Conservation (phyloP, 2,797 vertebrate genomes). For the Hafferia zeledoni region DNA sequence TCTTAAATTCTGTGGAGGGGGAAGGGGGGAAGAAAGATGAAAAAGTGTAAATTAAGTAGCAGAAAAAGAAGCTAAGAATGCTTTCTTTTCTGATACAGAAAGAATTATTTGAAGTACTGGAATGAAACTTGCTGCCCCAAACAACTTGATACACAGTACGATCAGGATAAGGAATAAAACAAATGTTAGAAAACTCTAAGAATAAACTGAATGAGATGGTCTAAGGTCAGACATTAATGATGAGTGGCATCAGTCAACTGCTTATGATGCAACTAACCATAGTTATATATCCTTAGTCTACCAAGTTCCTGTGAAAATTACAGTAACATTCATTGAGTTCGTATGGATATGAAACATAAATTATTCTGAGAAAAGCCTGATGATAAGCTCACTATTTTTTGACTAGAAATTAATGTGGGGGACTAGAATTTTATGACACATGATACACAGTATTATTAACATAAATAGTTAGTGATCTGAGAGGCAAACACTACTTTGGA, state of each 20-base stretch:
- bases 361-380: not conserved
- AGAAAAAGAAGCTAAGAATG: not conserved
- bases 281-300: not conserved
- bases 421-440: not conserved
- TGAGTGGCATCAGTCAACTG: not conserved
- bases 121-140: not conserved
- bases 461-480: not conserved
- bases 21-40: not conserved
- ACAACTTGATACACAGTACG: not conserved
- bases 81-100: not conserved
- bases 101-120: not conserved
- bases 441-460: not conserved
- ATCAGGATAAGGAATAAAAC: not conserved
- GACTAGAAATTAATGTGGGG: not conserved
- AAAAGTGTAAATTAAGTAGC: not conserved
- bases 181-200: not conserved
- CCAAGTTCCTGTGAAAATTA: not conserved
- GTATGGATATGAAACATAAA: not conserved
- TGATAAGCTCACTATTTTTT: not conserved
- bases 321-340: not conserved
- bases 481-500: fast-evolving
- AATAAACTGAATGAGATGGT: not conserved
- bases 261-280: not conserved
- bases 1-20: not conserved
- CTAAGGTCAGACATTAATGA: not conserved